phyloP scores from a whole-genome alignment of 2,888 invertebrate species.

The Drosophila mercatorum region DNA sequence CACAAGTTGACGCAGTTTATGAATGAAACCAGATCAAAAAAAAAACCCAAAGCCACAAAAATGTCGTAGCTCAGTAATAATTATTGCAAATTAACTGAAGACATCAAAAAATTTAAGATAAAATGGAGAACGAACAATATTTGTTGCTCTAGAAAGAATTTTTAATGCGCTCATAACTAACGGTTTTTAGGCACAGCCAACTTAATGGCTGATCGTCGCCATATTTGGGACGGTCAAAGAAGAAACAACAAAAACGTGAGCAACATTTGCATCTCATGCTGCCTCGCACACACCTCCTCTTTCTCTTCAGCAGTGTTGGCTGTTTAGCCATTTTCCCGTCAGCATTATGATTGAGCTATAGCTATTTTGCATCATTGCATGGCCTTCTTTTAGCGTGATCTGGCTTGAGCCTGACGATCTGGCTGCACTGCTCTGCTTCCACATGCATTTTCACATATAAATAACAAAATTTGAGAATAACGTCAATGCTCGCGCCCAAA shows the following conservation, averaged over 20 bases:
- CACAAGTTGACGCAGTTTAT: conserved; percentile 36
- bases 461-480: conserved; percentile 26
- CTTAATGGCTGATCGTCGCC: conserved; percentile 15
- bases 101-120: background rate
- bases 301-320: too few relatives aligned
- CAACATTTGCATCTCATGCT: background rate
- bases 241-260: background rate
- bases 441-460: conserved; percentile 32
- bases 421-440: background rate
- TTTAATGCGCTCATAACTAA: background rate
- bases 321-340: too few relatives aligned
- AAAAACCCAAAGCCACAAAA: conserved; percentile 4
- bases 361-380: too few relatives aligned
- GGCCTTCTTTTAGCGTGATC: too few relatives aligned
- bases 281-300: background rate
- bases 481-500: conserved; percentile 26
- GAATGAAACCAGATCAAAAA: conserved; percentile 46
- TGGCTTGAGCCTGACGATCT: too few relatives aligned
- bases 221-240: conserved; percentile 19
- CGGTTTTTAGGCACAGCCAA: background rate
- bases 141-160: background rate
- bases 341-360: too few relatives aligned
- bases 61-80: conserved; percentile 39
- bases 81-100: conserved; percentile 41
- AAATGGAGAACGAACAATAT: background rate